A percentile compares a stretch with the other conserved stretches of the same genome.
Evolutionary conservation across 37 sponge, comb jelly and placozoan genomes (phyloP).

Genomic region (Aphrocallistes beatrix): DNA sequence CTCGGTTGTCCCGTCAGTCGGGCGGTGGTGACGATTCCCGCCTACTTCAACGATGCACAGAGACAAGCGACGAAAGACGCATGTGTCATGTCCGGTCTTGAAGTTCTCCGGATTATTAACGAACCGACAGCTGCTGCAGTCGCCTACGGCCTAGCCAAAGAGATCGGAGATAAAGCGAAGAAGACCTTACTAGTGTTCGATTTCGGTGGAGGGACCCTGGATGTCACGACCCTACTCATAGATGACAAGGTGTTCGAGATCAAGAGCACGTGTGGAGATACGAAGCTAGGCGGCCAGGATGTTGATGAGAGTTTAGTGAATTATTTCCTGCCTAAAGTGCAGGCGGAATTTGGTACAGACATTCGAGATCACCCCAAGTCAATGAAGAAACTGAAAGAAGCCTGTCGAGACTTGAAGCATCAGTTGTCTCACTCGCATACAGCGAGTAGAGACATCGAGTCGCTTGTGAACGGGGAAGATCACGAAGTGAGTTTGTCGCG

Average conservation of each 20-base stretch:
- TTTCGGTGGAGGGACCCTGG: conserved; percentile 83
- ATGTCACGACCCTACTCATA: conserved; percentile 65
- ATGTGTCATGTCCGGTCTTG: conserved; percentile 60
- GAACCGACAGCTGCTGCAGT: conserved; percentile 96
- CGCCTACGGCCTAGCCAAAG: conserved; percentile 84
- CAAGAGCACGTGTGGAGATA: conserved; percentile 81
- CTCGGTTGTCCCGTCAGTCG: conserved; percentile 37
- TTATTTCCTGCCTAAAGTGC: conserved; percentile 50
- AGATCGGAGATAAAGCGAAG: background rate
- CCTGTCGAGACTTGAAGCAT: conserved; percentile 73
- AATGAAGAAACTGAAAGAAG: conserved; percentile 67
- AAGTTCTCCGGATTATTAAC: conserved; percentile 84
- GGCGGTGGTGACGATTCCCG: conserved; percentile 83
- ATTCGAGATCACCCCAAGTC: conserved; percentile 57
- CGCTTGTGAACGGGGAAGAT: conserved; percentile 69
- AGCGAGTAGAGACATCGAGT: conserved; percentile 66
- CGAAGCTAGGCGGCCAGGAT: conserved; percentile 82
- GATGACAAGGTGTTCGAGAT: conserved; percentile 81
- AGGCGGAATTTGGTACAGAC: conserved; percentile 50
- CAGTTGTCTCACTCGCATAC: conserved; percentile 65
- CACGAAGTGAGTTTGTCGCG: conserved; percentile 68
- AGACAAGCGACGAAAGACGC: conserved; percentile 94
- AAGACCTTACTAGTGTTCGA: conserved; percentile 73
- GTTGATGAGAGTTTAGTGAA: conserved; percentile 71
- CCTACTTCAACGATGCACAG: conserved; percentile 93